Percentiles rank a stretch among this genome's conserved stretches.
These are phyloP conservation scores for Platichthys flesus DNA, from an alignment of 2,113 vertebrate species.

Conservation along the genomic window DNA sequence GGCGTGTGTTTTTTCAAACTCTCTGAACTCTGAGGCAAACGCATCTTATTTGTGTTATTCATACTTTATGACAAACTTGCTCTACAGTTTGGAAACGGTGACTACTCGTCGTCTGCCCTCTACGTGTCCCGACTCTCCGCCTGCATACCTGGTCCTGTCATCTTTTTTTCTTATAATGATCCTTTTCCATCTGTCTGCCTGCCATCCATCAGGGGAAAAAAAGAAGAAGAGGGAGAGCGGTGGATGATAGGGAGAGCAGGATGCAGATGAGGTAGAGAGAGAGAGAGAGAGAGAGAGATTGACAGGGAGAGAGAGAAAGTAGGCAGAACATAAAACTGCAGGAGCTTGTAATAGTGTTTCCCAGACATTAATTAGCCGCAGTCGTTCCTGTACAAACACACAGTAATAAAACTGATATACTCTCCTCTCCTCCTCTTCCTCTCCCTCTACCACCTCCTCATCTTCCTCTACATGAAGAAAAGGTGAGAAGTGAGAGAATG, in stretches of 20 bases:
- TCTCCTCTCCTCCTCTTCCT: constrained; percentile 21
- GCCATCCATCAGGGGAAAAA: constrained; percentile 26
- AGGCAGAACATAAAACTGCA: constrained; percentile 68
- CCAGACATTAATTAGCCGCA: constrained; percentile 77
- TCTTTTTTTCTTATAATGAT: constrained; percentile 21
- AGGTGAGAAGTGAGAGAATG: not conserved
- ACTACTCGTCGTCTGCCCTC: not conserved
- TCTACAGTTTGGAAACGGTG: constrained; percentile 8
- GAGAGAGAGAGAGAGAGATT: constrained; percentile 4
- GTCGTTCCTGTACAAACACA: constrained; percentile 73
- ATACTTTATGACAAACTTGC: constrained; percentile 7
- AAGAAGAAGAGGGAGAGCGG: constrained; percentile 9
- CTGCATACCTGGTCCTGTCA: constrained; percentile 6
- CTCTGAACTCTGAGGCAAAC: not conserved
- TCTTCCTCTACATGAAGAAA: not conserved
- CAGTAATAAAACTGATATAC: constrained; percentile 73
- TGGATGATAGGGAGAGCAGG: constrained; percentile 27
- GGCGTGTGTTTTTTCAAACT: constrained; percentile 20
- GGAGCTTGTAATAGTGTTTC: constrained; percentile 77
- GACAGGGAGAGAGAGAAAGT: constrained; percentile 1
- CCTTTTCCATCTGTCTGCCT: constrained; percentile 35
- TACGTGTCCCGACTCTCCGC: constrained; percentile 21
- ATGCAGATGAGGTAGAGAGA: constrained; percentile 2
- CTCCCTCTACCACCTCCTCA: not conserved
- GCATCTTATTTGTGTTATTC: constrained; percentile 10